Base-by-base conservation (phyloP, 2,113 vertebrate species). In the Sceloporus tristichus region DNA sequence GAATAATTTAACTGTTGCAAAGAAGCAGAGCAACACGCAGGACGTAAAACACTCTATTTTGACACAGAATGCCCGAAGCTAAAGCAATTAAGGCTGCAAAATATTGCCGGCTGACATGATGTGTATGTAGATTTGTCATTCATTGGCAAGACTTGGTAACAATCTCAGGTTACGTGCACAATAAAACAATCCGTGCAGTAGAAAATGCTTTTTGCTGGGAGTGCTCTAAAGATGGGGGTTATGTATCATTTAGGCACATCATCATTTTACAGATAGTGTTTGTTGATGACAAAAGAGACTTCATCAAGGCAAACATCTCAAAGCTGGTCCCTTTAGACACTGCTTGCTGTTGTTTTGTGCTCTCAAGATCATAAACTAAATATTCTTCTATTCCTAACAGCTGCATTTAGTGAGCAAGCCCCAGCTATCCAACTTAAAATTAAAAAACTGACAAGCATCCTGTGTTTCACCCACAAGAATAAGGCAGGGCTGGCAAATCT, bases 51-150 rank as follows among this genome's bases (percentile, higher is more conserved):
- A 96, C 95, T 97, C 94, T 95, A 96, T 97, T 97, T 97, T 97
- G 94, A 97, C 96, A 95, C 92, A 95, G 94, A 97, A 95, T 95
- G 96, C 97, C 97, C 95, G 95, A 95, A 97, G 97, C 97, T 96
- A 97, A 97, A 97, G 96, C 97, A 97, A 98, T 97, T 97, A 97
- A 97, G 96, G 95, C 96, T 95, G 96, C 93, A 97, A 97, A 97
- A 96, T 97, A 97, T 97, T 97, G 96, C 97, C 94, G 94, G 96
- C 97, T 97, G 97, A 97, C 97, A 97, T 96, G 94, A 97, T 93
- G 96, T 96, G 95, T 97, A 97, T 97, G 97, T 97, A 97, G 97
- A 97, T 97, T 97, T 97, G 97, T 97, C 97, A 97, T 96, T 97
- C 97, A 97, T 96, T 97, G 97, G 96, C 96, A 95, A 96, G 96